These are phyloP conservation scores for Rattus rattus DNA, from an alignment of 2,113 vertebrate genomes.

Conservation along the genomic window DNA sequence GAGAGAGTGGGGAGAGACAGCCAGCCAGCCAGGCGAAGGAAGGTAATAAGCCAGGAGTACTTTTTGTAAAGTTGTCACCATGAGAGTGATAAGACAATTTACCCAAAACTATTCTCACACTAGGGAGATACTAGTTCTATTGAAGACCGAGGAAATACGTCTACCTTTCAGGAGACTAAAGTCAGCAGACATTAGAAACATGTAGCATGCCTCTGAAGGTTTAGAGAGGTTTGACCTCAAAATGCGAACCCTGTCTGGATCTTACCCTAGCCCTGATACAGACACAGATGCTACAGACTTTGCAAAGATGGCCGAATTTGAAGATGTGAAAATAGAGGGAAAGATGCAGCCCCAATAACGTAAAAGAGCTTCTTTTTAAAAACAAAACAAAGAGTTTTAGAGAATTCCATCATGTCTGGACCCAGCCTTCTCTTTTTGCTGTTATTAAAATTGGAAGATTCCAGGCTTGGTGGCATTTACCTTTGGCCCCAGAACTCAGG, in stretches of 20 bases:
- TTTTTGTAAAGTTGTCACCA: constrained; percentile 34
- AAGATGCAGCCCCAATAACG: background rate
- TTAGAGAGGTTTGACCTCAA: constrained; percentile 21
- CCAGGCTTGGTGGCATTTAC: background rate
- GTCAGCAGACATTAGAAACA: background rate
- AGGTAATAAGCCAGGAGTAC: background rate
- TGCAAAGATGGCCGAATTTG: constrained; percentile 8
- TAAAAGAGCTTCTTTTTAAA: background rate
- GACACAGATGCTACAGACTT: background rate
- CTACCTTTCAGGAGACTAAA: constrained; percentile 1
- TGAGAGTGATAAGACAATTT: background rate
- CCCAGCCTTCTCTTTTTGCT: background rate
- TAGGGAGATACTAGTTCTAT: background rate
- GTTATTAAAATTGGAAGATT: constrained; percentile 49
- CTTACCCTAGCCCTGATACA: background rate
- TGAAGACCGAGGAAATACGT: constrained; percentile 1
- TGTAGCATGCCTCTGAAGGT: background rate
- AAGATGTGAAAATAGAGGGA: background rate
- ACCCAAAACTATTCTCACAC: background rate
- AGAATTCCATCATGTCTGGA: background rate
- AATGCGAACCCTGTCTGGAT: background rate
- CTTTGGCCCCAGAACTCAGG: background rate
- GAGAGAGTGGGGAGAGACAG: background rate
- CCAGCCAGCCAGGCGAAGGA: background rate
- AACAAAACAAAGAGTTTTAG: background rate